Evolutionary conservation across 1,140 invertebrate genomes (phyloP).

Genomic region (silkworm (Bombyx mori)): ASM3026992v2 NC_085123.1:5671001-5671500

Average conservation of each 20-base stretch:
- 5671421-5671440: conserved; percentile 26
- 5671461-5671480: conserved; percentile 7
- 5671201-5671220: no score
- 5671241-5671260: neutral
- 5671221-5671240: no score
- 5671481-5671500: neutral
- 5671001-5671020: no score
- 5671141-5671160: no score
- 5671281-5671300: neutral
- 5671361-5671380: conserved; percentile 10
- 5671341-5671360: neutral
- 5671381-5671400: conserved; percentile 17
- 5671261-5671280: neutral
- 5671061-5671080: no score
- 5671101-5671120: no score
- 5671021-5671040: no score
- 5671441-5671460: conserved; percentile 24
- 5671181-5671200: no score
- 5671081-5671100: no score
- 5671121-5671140: no score
- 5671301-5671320: neutral
- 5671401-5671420: conserved; percentile 24
- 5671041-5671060: no score
- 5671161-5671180: no score
- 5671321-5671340: neutral